Conservation (phyloP, 64 coral and sea anemone species). For the Acropora yongei region DNA sequence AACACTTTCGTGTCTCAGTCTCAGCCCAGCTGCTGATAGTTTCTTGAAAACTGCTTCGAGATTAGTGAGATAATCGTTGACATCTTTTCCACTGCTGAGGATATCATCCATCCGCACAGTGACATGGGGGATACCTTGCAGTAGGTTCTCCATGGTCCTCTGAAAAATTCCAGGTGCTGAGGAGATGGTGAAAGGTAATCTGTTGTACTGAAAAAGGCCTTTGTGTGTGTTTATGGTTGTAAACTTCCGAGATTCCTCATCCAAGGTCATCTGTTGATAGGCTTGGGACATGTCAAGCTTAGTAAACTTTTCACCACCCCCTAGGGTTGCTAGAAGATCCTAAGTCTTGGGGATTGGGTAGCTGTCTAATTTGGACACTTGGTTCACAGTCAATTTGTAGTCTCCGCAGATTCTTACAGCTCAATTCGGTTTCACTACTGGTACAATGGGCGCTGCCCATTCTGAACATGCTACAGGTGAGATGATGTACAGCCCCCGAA, state of each 20-base stretch:
- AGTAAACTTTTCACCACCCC: slow-evolving; percentile 63
- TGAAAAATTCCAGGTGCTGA: slow-evolving; percentile 62
- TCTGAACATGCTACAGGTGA: slow-evolving; percentile 1
- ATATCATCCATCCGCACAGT: slow-evolving; percentile 60
- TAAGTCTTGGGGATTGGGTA: slow-evolving; percentile 63
- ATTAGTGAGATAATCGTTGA: slow-evolving; percentile 27
- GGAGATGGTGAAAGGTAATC: background rate
- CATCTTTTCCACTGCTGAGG: slow-evolving; percentile 39
- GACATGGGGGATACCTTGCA: slow-evolving; percentile 61
- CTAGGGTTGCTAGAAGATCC: slow-evolving; percentile 59
- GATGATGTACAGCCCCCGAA: background rate
- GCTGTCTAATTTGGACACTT: slow-evolving; percentile 59
- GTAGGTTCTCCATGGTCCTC: slow-evolving; percentile 62
- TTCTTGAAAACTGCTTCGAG: slow-evolving; percentile 46
- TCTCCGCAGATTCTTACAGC: slow-evolving; percentile 60
- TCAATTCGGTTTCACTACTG: slow-evolving; percentile 60
- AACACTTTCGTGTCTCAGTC: slow-evolving; percentile 52
- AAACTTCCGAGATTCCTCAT: slow-evolving; percentile 52
- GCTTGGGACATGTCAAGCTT: slow-evolving; percentile 73
- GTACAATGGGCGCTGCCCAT: slow-evolving; percentile 68
- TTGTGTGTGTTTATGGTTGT: slow-evolving; percentile 74
- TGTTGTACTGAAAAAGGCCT: slow-evolving; percentile 62
- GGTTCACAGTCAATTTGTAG: slow-evolving; percentile 67
- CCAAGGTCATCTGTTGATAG: slow-evolving; percentile 52
- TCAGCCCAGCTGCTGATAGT: slow-evolving; percentile 51